Base-by-base conservation (phyloP, 2,888 invertebrate species). In the Eupithecia pulchellata region DNA sequence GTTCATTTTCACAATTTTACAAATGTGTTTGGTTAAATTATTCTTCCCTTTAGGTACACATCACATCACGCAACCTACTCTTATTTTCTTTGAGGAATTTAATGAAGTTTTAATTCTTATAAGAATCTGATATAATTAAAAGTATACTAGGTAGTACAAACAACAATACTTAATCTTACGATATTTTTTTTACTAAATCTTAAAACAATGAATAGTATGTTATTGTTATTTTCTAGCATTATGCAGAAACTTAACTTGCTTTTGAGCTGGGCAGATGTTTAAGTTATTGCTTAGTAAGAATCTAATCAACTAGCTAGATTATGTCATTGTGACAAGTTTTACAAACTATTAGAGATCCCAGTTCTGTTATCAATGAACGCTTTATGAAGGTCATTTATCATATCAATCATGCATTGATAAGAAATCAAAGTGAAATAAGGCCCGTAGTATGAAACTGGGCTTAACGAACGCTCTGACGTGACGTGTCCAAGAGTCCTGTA, bases 1-100 rank as follows among this genome's bases (percentile, higher is more conserved):
- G 90, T 93, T 94, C 93, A 93, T 94, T 94, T 93, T 94, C 93
- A 94, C 92, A 91, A 93, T 92, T 94, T 93, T 93, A 90, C 82
- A 72, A 80, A 80, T 84, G 87, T 84, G 89, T 91, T 81, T 71
- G 67, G 58, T 65, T 58, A 20, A 29, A 58, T 47, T 42, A 20
- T 47, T 52, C 11, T 25, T 25, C 52, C 52, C n/a, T n/a, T 25
- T 52, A 25, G 0, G 9, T 25, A 17, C 4, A 5, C 2, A 20
- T 39, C 36, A 36, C 36, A 36, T 36, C 14, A 34, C 11, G 13
- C 39, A 39, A 42, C n/a, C 1, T 39, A 17, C 4, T 13, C 4
- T 20, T 9, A n/a, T 47, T 47, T 47, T 47, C 2, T 20, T 42
- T 20, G 9, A 42, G 9, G 2, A 42, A 42, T 8, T n/a, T 42